Evolutionary conservation across 2,113 vertebrate genomes (phyloP).

Genomic region (Reinhardtius hippoglossoides): DNA sequence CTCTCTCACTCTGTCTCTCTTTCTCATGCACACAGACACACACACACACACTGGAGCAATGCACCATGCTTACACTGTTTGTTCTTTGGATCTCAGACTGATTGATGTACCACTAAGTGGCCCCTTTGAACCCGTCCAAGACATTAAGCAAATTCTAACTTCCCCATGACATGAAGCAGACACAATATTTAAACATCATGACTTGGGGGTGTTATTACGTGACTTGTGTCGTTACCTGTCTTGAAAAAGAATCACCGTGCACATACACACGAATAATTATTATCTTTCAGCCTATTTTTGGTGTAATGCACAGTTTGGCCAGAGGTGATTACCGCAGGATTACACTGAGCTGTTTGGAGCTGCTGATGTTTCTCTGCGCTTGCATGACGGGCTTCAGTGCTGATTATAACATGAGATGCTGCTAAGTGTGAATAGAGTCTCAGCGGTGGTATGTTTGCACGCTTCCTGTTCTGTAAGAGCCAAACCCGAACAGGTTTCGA

Average conservation of each 20-base stretch:
- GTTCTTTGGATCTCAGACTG: background rate
- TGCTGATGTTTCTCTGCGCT: constrained; percentile 49
- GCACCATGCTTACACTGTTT: background rate
- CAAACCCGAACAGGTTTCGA: constrained; percentile 57
- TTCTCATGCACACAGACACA: too few relatives aligned
- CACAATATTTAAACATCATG: too few relatives aligned
- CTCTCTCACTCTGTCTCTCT: too few relatives aligned
- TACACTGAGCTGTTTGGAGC: constrained; percentile 58
- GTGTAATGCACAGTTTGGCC: constrained; percentile 50
- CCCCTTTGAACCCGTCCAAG: background rate
- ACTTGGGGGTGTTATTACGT: too few relatives aligned
- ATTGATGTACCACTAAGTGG: background rate
- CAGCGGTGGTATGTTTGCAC: constrained; percentile 48
- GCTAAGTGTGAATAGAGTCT: constrained; percentile 25
- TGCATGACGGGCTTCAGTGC: constrained; percentile 21
- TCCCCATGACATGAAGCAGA: too few relatives aligned
- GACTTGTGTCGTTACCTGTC: too few relatives aligned
- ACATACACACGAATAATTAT: constrained; percentile 18
- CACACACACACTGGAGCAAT: background rate
- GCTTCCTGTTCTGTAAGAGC: constrained; percentile 42
- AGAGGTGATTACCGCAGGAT: constrained; percentile 67
- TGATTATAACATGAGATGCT: constrained; percentile 30
- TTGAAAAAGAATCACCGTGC: background rate
- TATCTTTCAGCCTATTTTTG: constrained; percentile 34
- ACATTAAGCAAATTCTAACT: too few relatives aligned